phyloP scores from a whole-genome alignment of 2,888 invertebrate species.

The Coleophora deauratella region DNA sequence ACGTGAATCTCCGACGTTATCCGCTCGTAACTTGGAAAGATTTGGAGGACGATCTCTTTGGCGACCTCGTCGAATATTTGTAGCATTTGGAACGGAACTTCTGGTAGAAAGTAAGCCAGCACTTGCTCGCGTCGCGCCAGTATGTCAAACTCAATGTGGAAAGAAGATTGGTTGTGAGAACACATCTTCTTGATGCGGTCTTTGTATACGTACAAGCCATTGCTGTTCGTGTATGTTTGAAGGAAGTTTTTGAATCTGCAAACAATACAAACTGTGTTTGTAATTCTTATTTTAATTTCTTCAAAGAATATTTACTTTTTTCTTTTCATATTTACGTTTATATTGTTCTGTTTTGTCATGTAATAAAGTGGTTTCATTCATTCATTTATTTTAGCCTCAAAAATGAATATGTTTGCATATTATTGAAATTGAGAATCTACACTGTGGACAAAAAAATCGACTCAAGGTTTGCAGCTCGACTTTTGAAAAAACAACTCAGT shows the following conservation, averaged over 20 bases:
- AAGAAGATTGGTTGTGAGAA: constrained; percentile 90
- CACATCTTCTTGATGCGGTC: constrained; percentile 97
- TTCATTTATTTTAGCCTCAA: too few species aligned
- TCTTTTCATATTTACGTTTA: too few species aligned
- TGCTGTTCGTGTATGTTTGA: constrained; percentile 89
- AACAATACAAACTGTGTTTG: constrained; percentile 2
- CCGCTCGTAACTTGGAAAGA: constrained; percentile 96
- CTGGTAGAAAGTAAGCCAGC: constrained; percentile 96
- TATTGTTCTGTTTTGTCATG: too few species aligned
- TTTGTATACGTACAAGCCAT: constrained; percentile 90
- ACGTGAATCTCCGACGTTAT: constrained; percentile 96
- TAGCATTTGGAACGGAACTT: constrained; percentile 98
- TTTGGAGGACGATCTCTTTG: constrained; percentile 92
- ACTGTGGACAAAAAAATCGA: too few species aligned
- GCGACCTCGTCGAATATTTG: constrained; percentile 94
- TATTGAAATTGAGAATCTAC: too few species aligned
- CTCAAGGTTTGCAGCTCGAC: too few species aligned
- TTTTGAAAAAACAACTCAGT: too few species aligned
- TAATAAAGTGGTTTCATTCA: too few species aligned
- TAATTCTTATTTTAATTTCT: too few species aligned
- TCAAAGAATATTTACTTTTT: too few species aligned
- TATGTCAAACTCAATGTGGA: constrained; percentile 94
- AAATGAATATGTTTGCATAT: too few species aligned
- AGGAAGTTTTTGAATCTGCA: constrained; percentile 90
- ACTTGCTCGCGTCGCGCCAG: constrained; percentile 94